Percentiles rank a stretch among this genome's conserved stretches.
Evolutionary conservation across 1,140 invertebrate species (phyloP).

Genomic region (Cyphomyrmex costatus): DNA sequence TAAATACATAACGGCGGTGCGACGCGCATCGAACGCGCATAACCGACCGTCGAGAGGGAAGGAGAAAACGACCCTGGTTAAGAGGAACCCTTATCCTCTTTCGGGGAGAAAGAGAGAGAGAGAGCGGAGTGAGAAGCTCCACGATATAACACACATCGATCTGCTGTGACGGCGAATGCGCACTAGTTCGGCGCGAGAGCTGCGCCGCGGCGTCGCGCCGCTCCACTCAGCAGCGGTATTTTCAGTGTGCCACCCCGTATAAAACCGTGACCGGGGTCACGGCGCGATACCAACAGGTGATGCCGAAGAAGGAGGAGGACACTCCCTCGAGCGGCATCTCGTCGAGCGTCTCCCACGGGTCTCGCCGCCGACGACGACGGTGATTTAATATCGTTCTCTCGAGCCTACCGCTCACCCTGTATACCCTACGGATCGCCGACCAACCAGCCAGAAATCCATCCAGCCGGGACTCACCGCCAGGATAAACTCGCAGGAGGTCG

Average conservation of each 20-base stretch:
- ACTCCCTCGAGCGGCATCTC: constrained; percentile 78
- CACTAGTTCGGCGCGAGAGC: constrained; percentile 57
- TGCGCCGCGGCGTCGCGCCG: constrained; percentile 50
- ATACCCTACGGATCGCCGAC: background rate
- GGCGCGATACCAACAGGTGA: constrained; percentile 83
- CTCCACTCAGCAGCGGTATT: constrained; percentile 43
- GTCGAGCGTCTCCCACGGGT: constrained; percentile 69
- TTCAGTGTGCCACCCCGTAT: constrained; percentile 67
- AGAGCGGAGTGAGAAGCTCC: constrained; percentile 60
- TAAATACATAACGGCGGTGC: constrained; percentile 43
- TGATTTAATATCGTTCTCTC: constrained; percentile 65
- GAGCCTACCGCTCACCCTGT: constrained; percentile 28
- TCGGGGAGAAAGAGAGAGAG: constrained; percentile 31
- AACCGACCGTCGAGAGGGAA: constrained; percentile 52
- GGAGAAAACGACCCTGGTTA: constrained; percentile 12
- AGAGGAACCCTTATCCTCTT: constrained; percentile 42
- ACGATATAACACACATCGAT: constrained; percentile 81
- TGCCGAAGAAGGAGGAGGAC: constrained; percentile 77
- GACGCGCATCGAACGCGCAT: background rate
- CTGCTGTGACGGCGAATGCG: constrained; percentile 74
- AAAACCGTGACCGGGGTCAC: constrained; percentile 75
- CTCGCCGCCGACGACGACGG: constrained; percentile 49
- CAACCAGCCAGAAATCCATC: background rate
- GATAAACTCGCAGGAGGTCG: background rate
- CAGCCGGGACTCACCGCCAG: background rate